phyloP scores from a whole-genome alignment of 2,888 invertebrate genomes.

The Melanargia galathea region DNA sequence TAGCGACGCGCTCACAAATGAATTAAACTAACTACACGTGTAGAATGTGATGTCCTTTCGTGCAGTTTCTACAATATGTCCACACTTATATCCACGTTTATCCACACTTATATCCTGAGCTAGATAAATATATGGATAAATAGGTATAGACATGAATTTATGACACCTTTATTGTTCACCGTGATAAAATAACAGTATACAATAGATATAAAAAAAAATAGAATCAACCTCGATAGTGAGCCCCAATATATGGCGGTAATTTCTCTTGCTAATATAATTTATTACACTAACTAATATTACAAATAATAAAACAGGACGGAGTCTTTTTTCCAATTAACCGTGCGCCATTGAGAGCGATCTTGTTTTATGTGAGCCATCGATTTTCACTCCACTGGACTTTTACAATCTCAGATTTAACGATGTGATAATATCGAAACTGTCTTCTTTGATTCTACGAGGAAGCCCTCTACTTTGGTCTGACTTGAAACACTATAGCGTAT shows the following conservation, averaged over 20 bases:
- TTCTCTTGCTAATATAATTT: conserved; percentile 2
- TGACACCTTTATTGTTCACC: neutral
- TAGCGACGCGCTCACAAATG: too few relatives aligned
- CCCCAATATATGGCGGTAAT: conserved; percentile 7
- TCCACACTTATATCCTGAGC: too few relatives aligned
- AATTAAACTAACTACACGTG: too few relatives aligned
- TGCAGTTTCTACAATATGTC: too few relatives aligned
- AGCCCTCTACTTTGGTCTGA: neutral
- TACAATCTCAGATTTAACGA: conserved; percentile 12
- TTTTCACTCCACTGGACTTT: conserved; percentile 15
- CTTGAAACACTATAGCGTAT: too few relatives aligned
- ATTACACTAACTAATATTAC: conserved; percentile 15
- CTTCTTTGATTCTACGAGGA: neutral
- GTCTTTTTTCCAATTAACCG: conserved; percentile 29
- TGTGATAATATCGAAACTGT: neutral
- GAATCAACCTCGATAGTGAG: neutral
- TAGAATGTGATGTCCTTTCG: too few relatives aligned
- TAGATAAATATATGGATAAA: too few relatives aligned
- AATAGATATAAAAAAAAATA: neutral
- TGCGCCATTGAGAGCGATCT: conserved; percentile 22
- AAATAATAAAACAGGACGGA: conserved; percentile 14
- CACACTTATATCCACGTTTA: too few relatives aligned
- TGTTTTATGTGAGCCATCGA: conserved; percentile 28
- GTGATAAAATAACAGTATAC: neutral
- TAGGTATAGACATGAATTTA: too few relatives aligned